These are phyloP conservation scores for Falco naumanni DNA, from an alignment of 2,797 vertebrate species.

Conservation along the genomic window DNA sequence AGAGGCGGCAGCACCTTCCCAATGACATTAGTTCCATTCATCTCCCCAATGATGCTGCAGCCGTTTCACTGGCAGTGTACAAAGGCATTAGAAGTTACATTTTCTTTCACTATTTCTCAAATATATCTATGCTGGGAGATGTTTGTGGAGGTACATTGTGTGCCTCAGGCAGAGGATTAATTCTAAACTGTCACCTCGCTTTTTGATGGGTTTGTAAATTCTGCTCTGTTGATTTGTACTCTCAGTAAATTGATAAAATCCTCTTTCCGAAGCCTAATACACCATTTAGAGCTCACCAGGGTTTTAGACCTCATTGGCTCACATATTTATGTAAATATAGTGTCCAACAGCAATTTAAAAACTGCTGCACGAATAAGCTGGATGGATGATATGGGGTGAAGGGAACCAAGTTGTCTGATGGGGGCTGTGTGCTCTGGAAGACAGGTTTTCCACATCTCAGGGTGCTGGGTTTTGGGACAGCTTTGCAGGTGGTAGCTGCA, in stretches of 20 bases:
- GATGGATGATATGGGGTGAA: not conserved
- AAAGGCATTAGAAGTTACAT: constrained; percentile 47
- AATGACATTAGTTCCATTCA: constrained; percentile 51
- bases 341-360: constrained; percentile 30
- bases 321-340: constrained; percentile 34
- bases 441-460: accelerated
- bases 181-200: constrained; percentile 28
- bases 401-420: not conserved
- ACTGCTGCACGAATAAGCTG: not conserved
- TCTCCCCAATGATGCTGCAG: constrained; percentile 31
- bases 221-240: constrained; percentile 44
- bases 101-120: constrained; percentile 60
- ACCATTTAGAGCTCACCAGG: constrained; percentile 6
- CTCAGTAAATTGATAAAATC: constrained; percentile 28
- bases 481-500: not conserved
- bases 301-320: constrained; percentile 39
- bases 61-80: constrained; percentile 27
- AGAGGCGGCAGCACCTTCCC: constrained; percentile 62
- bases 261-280: not conserved
- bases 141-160: constrained; percentile 52
- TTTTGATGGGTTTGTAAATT: constrained; percentile 61
- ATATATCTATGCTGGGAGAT: constrained; percentile 56
- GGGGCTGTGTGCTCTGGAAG: not conserved
- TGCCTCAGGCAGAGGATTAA: constrained; percentile 48
- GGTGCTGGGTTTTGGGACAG: accelerated